Evolutionary conservation across 2,888 invertebrate genomes (phyloP), one percentile per base, ranked within the genome.

Genomic region (Tinea semifulvella): DNA sequence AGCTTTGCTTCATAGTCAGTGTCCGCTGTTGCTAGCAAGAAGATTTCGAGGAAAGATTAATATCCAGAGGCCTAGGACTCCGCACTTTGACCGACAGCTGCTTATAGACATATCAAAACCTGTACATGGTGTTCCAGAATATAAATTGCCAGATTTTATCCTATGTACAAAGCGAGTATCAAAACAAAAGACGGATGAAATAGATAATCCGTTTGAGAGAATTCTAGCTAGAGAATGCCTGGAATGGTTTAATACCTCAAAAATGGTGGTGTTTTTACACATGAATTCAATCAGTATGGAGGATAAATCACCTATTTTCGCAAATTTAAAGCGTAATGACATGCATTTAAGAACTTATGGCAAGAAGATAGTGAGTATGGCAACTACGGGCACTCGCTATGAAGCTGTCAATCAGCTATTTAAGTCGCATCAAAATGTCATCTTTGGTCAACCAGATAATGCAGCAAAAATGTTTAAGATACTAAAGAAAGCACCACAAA

Each of bases 11-110:
- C 65, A 67, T 49, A 56, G 67, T 11, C 68, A 68, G 43, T 50
- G 66, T 2, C 75, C 83, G 1, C 58, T 84, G n/a, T 49, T 81
- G 11, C 67, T 88, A 54, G 80, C 85, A 4, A 86, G 86, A 60
- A 80, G 92, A 52, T 90, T 84, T 62, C 82, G 89, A 16, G 87
- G 88, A 2, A 90, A 91, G 74, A 89, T 92, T 43, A 92, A 93
- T 58, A 85, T 93, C 31, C 88, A 90, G 63, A 85, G 79, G 51
- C 93, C 93, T 1, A 84, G 82, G 56, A 71, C 84, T 42, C 88
- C 90, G 1, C 90, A 90, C 64, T 91, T 85, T 59, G 84, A 85
- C 51, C 84, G 88, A 50, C 88, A 88, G 13, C 80, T 84, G 52
- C 77, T 89, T 31, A 63, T 89, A 38, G 85, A 85, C 51, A 69